These are phyloP conservation scores for Mormyrus hasselquistii DNA, from an alignment of 2,797 vertebrate genomes.

Conservation along the genomic window DNA sequence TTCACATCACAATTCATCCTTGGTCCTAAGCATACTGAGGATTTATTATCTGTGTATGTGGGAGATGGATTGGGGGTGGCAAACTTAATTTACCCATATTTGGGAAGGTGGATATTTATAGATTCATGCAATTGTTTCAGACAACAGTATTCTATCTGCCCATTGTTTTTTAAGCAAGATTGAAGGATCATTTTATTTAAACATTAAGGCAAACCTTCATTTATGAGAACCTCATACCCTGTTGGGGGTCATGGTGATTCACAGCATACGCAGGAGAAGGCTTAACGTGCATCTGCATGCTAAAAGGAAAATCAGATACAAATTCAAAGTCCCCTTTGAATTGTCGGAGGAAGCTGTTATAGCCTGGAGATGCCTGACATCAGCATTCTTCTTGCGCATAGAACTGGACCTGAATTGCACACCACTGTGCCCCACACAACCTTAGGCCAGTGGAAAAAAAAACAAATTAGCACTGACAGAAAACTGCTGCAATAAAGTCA, in stretches of 20 bases:
- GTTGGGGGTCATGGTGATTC: not conserved
- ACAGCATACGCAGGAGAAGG: not conserved
- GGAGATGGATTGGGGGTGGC: not conserved
- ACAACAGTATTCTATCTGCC: not conserved
- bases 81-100: not conserved
- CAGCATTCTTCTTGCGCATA: not conserved
- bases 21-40: not conserved
- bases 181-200: not conserved
- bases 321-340: not conserved
- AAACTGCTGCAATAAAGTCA: not conserved
- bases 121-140: not conserved
- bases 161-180: not conserved
- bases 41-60: not conserved
- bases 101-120: not conserved
- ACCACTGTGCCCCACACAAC: not conserved
- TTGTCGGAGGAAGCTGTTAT: not conserved
- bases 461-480: not conserved
- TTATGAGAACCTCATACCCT: not conserved
- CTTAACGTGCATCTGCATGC: not conserved
- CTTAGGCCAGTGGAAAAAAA: not conserved
- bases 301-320: not conserved
- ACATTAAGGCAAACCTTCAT: not conserved
- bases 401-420: not conserved
- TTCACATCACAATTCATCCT: not conserved
- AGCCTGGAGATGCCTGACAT: not conserved